Conservation (phyloP, 2,888 invertebrate species). For the Chrysolina haemoptera region DNA sequence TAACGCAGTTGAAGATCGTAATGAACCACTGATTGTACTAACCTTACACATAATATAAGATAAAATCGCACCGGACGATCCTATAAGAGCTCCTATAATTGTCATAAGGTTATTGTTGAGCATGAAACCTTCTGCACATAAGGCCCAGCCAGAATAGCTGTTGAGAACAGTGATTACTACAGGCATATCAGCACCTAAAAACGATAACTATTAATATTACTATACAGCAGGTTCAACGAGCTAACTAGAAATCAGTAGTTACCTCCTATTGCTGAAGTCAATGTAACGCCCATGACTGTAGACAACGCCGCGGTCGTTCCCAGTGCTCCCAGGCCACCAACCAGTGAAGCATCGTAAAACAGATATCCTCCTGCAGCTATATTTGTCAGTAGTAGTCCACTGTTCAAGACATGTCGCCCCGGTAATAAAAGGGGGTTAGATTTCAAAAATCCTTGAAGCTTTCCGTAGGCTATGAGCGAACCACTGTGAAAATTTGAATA, state of each 20-base stretch:
- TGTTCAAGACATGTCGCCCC: constrained; percentile 85
- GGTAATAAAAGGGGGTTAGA: constrained; percentile 88
- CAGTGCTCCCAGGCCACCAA: constrained; percentile 81
- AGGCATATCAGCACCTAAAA: constrained; percentile 90
- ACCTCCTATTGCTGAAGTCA: constrained; percentile 93
- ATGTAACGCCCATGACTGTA: constrained; percentile 87
- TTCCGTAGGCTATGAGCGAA: constrained; percentile 90
- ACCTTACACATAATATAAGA: constrained; percentile 97
- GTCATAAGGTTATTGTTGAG: constrained; percentile 94
- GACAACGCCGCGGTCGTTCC: constrained; percentile 84
- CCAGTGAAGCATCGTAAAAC: constrained; percentile 77
- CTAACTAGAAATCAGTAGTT: constrained; percentile 24
- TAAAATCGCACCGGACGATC: constrained; percentile 92
- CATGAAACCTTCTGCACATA: constrained; percentile 96
- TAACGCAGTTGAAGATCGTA: not conserved
- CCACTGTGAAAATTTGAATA: constrained; percentile 74
- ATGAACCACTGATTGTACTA: constrained; percentile 24
- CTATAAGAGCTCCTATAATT: constrained; percentile 91
- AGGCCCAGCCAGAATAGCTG: constrained; percentile 94
- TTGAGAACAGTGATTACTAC: constrained; percentile 94
- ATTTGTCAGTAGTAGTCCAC: constrained; percentile 78
- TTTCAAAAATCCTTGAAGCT: constrained; percentile 86
- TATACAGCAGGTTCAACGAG: not conserved
- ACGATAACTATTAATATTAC: not conserved
- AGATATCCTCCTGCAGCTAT: constrained; percentile 82